Percentiles rank a stretch among this genome's conserved stretches.
Evolutionary conservation across 2,113 vertebrate genomes (phyloP).

Genomic region (Ardeotis arabs): DNA sequence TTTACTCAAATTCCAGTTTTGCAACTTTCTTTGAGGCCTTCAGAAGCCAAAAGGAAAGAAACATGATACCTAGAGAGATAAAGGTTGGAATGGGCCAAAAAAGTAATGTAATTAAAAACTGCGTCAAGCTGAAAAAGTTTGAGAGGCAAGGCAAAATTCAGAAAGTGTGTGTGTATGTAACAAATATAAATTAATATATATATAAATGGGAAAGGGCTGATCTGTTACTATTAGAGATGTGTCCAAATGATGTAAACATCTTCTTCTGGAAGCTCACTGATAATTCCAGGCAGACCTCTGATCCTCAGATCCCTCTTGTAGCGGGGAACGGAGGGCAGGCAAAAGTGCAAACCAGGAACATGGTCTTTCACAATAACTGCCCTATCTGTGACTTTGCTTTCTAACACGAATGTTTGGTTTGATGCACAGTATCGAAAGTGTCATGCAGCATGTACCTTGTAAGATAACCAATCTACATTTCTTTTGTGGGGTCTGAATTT

Average conservation of each 20-base stretch:
- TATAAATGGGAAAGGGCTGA: not conserved
- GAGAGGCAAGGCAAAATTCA: not conserved
- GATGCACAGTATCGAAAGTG: not conserved
- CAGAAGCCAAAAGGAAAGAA: slow-evolving; percentile 30
- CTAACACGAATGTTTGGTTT: not conserved
- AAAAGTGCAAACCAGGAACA: not conserved
- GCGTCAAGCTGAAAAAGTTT: not conserved
- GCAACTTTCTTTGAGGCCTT: slow-evolving; percentile 19
- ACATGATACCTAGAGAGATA: not conserved
- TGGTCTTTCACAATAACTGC: not conserved
- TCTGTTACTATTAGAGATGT: not conserved
- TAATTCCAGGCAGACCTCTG: not conserved
- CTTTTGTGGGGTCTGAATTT: not conserved
- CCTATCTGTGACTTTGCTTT: not conserved
- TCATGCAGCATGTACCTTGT: accelerated
- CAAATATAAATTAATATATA: not conserved
- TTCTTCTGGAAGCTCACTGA: not conserved
- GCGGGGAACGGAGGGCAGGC: not conserved
- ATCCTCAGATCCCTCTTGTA: not conserved
- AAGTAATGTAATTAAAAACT: not conserved
- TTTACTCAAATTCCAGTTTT: slow-evolving; percentile 55
- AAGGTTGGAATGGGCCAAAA: not conserved
- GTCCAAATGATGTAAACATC: not conserved
- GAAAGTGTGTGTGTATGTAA: not conserved
- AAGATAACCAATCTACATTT: not conserved